phyloP scores from a whole-genome alignment of 2,113 vertebrate species.

The Pachypanchax playfairii region DNA sequence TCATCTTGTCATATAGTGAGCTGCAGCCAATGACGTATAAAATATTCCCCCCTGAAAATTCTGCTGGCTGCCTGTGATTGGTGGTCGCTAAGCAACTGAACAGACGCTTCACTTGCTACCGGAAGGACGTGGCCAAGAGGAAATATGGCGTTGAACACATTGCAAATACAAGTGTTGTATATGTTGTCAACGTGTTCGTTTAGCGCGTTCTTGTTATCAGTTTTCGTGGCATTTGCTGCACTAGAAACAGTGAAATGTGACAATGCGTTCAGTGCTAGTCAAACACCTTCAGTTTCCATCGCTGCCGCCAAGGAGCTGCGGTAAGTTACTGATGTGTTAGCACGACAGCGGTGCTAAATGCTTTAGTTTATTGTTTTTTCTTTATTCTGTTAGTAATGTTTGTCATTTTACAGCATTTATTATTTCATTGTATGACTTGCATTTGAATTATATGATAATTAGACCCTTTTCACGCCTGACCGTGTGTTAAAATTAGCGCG shows the following conservation, averaged over 20 bases:
- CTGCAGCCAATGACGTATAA: too few species aligned
- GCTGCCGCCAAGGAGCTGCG: conserved; percentile 74
- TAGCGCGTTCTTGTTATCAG: neutral
- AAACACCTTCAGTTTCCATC: conserved; percentile 38
- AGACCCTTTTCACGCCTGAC: neutral
- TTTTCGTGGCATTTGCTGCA: conserved; percentile 12
- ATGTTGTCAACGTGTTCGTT: conserved; percentile 10
- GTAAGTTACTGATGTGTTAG: conserved; percentile 51
- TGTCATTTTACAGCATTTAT: neutral
- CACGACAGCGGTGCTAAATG: conserved; percentile 25
- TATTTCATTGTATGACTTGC: neutral
- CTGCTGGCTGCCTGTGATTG: neutral
- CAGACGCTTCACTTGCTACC: conserved; percentile 58
- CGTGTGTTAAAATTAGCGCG: neutral
- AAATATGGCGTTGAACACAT: conserved; percentile 72
- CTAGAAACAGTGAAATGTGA: conserved; percentile 29
- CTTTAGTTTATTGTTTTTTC: neutral
- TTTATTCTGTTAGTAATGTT: accelerated
- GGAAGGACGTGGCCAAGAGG: conserved; percentile 79
- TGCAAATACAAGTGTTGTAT: conserved; percentile 3
- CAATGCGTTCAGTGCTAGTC: conserved; percentile 71
- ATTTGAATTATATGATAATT: too few species aligned
- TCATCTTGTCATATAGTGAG: too few species aligned
- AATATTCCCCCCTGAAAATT: too few species aligned
- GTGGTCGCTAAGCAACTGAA: conserved; percentile 74